Base-by-base conservation (phyloP, 1,140 invertebrate species). In the Heliconius congener region DNA sequence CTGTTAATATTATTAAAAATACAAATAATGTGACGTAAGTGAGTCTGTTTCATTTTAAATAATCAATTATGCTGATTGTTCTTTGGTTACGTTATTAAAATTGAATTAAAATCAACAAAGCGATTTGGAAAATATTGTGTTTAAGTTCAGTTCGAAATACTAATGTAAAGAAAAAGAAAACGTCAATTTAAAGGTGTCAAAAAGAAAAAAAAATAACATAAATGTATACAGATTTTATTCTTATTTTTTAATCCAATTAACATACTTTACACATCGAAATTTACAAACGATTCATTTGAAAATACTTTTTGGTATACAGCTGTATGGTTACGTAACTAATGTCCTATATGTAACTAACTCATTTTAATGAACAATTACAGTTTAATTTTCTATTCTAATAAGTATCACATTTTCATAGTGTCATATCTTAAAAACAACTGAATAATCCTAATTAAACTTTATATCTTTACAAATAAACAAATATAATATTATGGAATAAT, bases 321-420 rank as follows among this genome's bases (percentile, higher is more conserved):
- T 79, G 80, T 82, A 82, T 81, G 27, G 66, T 76, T 73, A 70
- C 39, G 66, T 75, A 76, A 80, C 50, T 76, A 52, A 76, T 76
- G 66, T 80, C 73, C 71, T 80, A 77, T 13, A 30, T 30, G 2
- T 19, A 13, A 71, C 13, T 23, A 71, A 71, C 70, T 77, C 66
- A 77, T 77, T 77, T 52, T 52, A 77, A 77, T 72, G 66, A 77
- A 77, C 50, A 71, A 55, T 50, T 46, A 66, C 27, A 66, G 37
- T 52, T 42, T 76, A 50, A 70, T 50, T n/a, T 52, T 23, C 37
- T 76, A 76, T 50, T 71, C 60, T 76, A 71, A 72, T 50, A 73
- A 82, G 78, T 88, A 88, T 88, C 87, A 88, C 87, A 88, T 84
- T 83, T 84, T 78, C 71, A 30, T 80, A 75, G 50, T 76, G 74